Conservation (phyloP, 1,140 invertebrate species). For the Neodiprion lecontei region DNA sequence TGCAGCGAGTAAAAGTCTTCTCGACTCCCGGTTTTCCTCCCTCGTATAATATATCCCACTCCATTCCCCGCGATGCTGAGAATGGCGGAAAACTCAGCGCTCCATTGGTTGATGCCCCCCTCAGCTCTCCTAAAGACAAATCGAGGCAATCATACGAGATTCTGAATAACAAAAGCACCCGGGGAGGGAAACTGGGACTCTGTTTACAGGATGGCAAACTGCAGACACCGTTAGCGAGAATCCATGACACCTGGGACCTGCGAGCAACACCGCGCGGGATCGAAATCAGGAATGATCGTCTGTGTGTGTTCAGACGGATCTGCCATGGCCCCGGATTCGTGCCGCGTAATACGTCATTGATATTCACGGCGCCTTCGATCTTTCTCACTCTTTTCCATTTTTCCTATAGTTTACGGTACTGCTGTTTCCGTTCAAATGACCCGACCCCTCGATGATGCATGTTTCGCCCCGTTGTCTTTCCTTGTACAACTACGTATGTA, state of each 20-base stretch:
- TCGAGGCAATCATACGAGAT: slow-evolving; percentile 29
- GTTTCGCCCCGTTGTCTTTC: no score
- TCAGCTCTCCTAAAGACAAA: slow-evolving; percentile 24
- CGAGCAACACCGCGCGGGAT: not conserved
- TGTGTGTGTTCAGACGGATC: not conserved
- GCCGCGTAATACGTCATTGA: not conserved
- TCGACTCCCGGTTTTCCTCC: not conserved
- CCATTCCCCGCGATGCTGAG: not conserved
- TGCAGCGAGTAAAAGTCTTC: not conserved
- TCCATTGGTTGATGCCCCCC: slow-evolving; percentile 12
- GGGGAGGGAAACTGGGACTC: slow-evolving; percentile 3
- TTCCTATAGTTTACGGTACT: not conserved
- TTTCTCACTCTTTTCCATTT: not conserved
- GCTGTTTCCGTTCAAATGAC: not conserved
- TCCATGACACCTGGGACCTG: slow-evolving; percentile 26
- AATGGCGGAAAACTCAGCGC: slow-evolving; percentile 9
- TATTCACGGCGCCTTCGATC: not conserved
- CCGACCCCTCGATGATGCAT: no score
- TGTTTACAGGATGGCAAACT: slow-evolving; percentile 28
- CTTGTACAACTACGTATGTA: no score
- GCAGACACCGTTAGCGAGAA: slow-evolving; percentile 31
- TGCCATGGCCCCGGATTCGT: not conserved
- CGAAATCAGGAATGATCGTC: not conserved
- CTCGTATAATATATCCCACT: not conserved
- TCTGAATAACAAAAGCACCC: slow-evolving; percentile 31